These are phyloP conservation scores for Automeris io DNA, from an alignment of 2,888 invertebrate genomes.

Conservation along the genomic window DNA sequence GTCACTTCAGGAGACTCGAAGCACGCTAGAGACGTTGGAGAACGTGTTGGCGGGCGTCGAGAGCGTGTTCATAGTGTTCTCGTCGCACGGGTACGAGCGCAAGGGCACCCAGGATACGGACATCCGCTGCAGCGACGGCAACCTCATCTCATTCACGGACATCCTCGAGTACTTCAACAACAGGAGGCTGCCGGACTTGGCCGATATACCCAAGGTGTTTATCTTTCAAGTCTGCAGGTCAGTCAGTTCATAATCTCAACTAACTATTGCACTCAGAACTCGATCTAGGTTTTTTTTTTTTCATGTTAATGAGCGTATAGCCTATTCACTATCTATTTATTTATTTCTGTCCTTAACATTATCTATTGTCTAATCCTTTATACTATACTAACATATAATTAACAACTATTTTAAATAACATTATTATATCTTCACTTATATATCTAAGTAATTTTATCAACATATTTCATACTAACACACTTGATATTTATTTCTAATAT, in stretches of 20 bases:
- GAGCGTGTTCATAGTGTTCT: conserved; percentile 80
- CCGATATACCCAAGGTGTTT: conserved; percentile 82
- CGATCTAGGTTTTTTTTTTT: too few species aligned
- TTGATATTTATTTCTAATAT: too few species aligned
- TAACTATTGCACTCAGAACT: too few species aligned
- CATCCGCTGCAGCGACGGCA: conserved; percentile 78
- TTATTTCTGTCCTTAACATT: too few species aligned
- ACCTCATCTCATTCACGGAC: conserved; percentile 60
- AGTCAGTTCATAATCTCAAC: conserved; percentile 8
- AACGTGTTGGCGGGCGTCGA: conserved; percentile 63
- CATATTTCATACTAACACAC: too few species aligned
- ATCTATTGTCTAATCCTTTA: too few species aligned
- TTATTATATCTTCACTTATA: too few species aligned
- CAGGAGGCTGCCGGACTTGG: conserved; percentile 65
- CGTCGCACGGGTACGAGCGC: conserved; percentile 80
- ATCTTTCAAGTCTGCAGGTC: conserved; percentile 84
- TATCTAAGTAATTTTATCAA: too few species aligned
- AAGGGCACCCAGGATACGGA: conserved; percentile 65
- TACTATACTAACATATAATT: too few species aligned
- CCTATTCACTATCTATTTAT: too few species aligned
- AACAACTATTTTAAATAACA: too few species aligned
- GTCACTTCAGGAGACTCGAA: conserved; percentile 44
- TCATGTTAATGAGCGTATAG: too few species aligned
- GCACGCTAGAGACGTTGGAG: conserved; percentile 51
- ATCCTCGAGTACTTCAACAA: conserved; percentile 79